Percentiles rank a stretch among this genome's conserved stretches.
Conservation (phyloP, 2,888 invertebrate species). For the Drosophila setosimentum region DNA sequence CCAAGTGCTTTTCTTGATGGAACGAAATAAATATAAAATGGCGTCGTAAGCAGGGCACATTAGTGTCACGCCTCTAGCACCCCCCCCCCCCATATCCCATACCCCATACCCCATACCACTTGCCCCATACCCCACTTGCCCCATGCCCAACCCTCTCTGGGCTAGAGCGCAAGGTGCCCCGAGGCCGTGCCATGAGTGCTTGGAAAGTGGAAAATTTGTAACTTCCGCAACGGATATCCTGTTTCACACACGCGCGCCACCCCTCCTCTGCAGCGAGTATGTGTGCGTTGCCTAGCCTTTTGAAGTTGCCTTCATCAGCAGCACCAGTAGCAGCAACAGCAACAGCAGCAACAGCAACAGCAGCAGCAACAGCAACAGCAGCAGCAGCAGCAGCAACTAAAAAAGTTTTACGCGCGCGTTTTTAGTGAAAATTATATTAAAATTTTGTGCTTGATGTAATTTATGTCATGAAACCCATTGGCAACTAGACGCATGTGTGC, state of each 20-base stretch:
- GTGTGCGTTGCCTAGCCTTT: constrained; percentile 32
- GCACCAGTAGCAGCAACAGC: constrained; percentile 24
- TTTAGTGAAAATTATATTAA: constrained; percentile 85
- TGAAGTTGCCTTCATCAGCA: constrained; percentile 48
- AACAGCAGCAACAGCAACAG: constrained; percentile 44
- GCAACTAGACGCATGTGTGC: constrained; percentile 57
- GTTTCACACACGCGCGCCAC: constrained; percentile 69
- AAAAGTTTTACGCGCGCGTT: constrained; percentile 76
- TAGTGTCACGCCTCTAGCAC: constrained; percentile 58
- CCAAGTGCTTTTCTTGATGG: constrained; percentile 68
- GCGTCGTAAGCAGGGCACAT: constrained; percentile 78
- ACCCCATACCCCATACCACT: too few species aligned
- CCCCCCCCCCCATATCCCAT: background rate
- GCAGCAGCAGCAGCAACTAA: constrained; percentile 52
- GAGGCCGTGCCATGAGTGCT: constrained; percentile 56
- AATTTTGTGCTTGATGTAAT: constrained; percentile 84
- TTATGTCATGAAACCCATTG: constrained; percentile 80
- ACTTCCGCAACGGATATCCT: constrained; percentile 83
- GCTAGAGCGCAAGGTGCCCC: constrained; percentile 55
- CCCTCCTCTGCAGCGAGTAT: constrained; percentile 19
- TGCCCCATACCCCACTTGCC: background rate
- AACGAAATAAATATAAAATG: constrained; percentile 78
- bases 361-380: constrained; percentile 28
- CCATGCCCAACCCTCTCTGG: background rate
- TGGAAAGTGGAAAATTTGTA: constrained; percentile 82